Percentiles rank a stretch among this genome's conserved stretches.
Conservation (phyloP, 2,797 vertebrate species). For the Onychomys arenicola region DNA sequence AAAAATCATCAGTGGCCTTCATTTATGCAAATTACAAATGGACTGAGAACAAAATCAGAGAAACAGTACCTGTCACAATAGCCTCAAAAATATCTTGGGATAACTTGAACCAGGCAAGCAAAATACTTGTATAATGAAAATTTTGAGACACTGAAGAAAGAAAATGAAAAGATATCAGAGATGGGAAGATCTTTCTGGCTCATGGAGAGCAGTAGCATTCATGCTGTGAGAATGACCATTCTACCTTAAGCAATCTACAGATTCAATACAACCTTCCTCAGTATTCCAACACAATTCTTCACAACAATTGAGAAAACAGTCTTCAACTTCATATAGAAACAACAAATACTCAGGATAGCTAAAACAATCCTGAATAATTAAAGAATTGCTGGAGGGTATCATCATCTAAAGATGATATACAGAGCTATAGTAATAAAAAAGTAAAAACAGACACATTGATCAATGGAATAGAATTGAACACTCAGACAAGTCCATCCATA, state of each 20-base stretch:
- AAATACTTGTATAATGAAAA: neutral
- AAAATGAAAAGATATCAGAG: neutral
- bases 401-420: too few relatives aligned
- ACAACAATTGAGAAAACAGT: neutral
- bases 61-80: neutral
- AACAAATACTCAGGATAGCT: neutral
- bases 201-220: neutral
- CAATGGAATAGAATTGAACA: too few relatives aligned
- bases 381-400: neutral
- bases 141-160: neutral
- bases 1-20: neutral
- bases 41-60: neutral
- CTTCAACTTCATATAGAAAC: neutral
- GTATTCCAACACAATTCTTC: neutral
- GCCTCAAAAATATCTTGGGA: neutral
- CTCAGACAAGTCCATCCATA: too few relatives aligned
- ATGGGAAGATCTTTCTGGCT: neutral
- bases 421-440: neutral
- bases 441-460: too few relatives aligned
- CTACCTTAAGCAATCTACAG: neutral
- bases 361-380: neutral
- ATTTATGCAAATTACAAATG: neutral
- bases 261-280: neutral
- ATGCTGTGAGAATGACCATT: neutral
- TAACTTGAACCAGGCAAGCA: neutral